Evolutionary conservation across 2,797 vertebrate species (phyloP).

Genomic region (Brachymystax lenok): DNA sequence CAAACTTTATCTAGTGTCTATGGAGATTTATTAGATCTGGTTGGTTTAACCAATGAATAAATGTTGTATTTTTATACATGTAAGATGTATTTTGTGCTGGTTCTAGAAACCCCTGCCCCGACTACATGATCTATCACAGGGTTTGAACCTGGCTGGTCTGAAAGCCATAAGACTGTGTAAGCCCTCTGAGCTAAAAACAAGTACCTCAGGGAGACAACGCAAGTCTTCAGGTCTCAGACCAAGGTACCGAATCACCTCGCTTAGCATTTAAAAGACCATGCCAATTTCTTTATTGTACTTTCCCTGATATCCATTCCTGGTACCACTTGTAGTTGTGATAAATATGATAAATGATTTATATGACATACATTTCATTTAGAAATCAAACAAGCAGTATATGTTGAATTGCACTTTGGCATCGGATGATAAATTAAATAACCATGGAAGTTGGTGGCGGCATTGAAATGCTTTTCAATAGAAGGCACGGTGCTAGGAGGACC

Average conservation of each 20-base stretch:
- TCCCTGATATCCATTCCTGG: not conserved
- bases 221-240: not conserved
- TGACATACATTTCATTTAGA: not conserved
- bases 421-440: not conserved
- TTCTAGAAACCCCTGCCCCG: not conserved
- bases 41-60: slow-evolving; percentile 47
- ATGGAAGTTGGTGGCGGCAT: not conserved
- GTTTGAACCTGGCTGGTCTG: not conserved
- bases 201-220: not conserved
- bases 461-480: not conserved
- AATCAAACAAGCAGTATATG: not conserved
- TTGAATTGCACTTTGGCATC: not conserved
- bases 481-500: not conserved
- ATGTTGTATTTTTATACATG: slow-evolving; percentile 34
- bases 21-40: not conserved
- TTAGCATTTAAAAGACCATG: not conserved
- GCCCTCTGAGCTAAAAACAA: not conserved
- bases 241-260: not conserved
- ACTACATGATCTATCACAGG: not conserved
- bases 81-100: slow-evolving; percentile 7
- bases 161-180: not conserved
- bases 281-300: not conserved
- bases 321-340: not conserved
- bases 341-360: not conserved
- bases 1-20: not conserved